Conservation (phyloP, 2,113 vertebrate species). For the Takifugu flavidus region DNA sequence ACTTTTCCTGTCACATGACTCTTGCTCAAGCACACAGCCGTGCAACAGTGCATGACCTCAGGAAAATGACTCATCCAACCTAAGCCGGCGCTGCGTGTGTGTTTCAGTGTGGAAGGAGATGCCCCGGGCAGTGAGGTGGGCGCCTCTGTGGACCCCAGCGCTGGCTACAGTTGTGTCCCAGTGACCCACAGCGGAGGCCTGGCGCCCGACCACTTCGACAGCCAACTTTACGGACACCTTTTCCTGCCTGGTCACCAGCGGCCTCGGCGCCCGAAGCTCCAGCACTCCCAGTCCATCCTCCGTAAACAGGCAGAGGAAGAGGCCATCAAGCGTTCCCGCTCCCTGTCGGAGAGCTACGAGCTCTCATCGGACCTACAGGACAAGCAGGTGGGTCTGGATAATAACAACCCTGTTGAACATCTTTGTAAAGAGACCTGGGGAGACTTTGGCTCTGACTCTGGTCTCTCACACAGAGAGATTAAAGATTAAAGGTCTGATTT, state of each 20-base stretch:
- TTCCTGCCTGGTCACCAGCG: conserved; percentile 80
- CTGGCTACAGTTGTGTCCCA: conserved; percentile 79
- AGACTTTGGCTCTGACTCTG: too few relatives aligned
- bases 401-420: too few relatives aligned
- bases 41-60: background rate
- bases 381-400: conserved; percentile 84
- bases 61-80: conserved; percentile 28
- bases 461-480: too few relatives aligned
- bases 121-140: conserved; percentile 83
- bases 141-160: conserved; percentile 81
- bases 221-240: conserved; percentile 80
- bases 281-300: conserved; percentile 93
- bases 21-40: conserved; percentile 15
- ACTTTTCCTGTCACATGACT: conserved; percentile 39
- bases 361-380: conserved; percentile 97
- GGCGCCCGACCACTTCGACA: conserved; percentile 79
- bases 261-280: conserved; percentile 87
- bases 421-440: too few relatives aligned
- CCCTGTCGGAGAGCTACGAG: conserved; percentile 98
- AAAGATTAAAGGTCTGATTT: too few relatives aligned
- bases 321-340: conserved; percentile 93
- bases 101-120: conserved; percentile 90
- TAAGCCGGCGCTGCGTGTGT: conserved; percentile 23
- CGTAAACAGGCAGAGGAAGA: conserved; percentile 97
- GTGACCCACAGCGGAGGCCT: conserved; percentile 79